Base-by-base conservation (phyloP, 2,797 vertebrate genomes). In the Mus spretus region DNA sequence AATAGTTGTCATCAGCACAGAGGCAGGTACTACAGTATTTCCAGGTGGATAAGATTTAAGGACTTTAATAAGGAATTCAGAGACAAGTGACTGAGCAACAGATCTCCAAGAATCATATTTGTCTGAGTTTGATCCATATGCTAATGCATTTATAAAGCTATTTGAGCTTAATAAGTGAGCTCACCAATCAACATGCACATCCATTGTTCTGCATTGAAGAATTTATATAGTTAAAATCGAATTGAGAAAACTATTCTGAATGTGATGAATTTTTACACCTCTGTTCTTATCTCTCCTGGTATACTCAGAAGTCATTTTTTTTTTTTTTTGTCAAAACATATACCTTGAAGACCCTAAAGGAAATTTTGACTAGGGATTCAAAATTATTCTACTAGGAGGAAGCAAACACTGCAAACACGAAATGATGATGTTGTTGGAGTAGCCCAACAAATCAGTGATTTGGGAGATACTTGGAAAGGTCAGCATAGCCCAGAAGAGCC, bases 161-260 rank as follows among this genome's bases (percentile, higher is more conserved):
- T 87, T 94, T 2, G 20, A 17, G 17, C 14, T 84, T 75, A 67
- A 4, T 26, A 82, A 78, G 61, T 0, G 24, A 82, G 28, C 5
- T 0, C 28, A 53, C 28, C 14, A 11, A 81, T 50, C 55, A 10
- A 83, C 24, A 59, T 1, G 3, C 2, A 57, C 9, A 55, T 55
- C 37, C 57, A 17, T 2, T 59, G 5, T 81, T 53, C 75, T 81
- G 1, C 47, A 59, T 22, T 72, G 26, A 19, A 57, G 19, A 63
- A 67, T 80, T 80, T 91, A 83, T 92, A 28, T 44, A 7, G 28
- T 80, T 89, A 72, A 94, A 92, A 57, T 91, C 57, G 82, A 89
- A 40, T 7, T 28, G 28, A 50, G 61, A 86, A 63, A 31, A 31
- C 40, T 63, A 14, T 79, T 87, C 40, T 59, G 63, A 77, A 78